These are phyloP conservation scores for Scaptomyza hsui DNA, from an alignment of 1,140 invertebrate genomes.

Conservation along the genomic window DNA sequence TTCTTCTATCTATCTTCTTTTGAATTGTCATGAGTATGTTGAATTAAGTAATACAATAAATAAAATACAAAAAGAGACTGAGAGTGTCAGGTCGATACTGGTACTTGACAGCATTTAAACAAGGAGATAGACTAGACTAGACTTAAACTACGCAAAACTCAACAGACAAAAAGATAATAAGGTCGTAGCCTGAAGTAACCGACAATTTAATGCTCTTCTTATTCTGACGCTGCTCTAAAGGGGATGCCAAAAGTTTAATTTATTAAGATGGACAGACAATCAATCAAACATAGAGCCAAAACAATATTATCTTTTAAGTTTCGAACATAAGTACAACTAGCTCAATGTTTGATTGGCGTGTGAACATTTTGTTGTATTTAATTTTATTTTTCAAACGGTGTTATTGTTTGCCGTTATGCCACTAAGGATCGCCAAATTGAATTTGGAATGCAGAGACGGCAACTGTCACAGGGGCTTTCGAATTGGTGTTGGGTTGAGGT, in stretches of 20 bases:
- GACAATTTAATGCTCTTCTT: too few relatives aligned
- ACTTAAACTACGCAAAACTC: constrained; percentile 34
- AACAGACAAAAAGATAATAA: background rate
- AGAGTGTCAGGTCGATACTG: constrained; percentile 37
- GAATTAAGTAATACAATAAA: constrained; percentile 19
- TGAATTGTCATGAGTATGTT: constrained; percentile 51
- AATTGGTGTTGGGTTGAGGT: constrained; percentile 4
- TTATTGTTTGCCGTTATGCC: constrained; percentile 15
- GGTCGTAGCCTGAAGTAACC: too few relatives aligned
- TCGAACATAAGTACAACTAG: too few relatives aligned
- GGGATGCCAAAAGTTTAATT: too few relatives aligned
- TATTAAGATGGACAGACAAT: too few relatives aligned
- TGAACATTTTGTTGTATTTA: too few relatives aligned
- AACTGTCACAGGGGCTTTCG: constrained; percentile 42
- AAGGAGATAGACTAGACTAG: background rate
- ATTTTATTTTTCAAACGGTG: background rate
- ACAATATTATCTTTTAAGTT: too few relatives aligned
- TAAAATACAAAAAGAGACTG: background rate
- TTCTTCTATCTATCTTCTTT: constrained; percentile 18
- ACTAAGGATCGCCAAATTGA: constrained; percentile 47
- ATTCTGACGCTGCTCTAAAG: too few relatives aligned
- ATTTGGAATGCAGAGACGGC: constrained; percentile 64
- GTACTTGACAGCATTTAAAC: constrained; percentile 48
- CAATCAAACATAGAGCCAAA: too few relatives aligned
- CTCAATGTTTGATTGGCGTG: too few relatives aligned